phyloP scores from a whole-genome alignment of 2,113 vertebrate species.

The Thalassarche chlororhynchos region DNA sequence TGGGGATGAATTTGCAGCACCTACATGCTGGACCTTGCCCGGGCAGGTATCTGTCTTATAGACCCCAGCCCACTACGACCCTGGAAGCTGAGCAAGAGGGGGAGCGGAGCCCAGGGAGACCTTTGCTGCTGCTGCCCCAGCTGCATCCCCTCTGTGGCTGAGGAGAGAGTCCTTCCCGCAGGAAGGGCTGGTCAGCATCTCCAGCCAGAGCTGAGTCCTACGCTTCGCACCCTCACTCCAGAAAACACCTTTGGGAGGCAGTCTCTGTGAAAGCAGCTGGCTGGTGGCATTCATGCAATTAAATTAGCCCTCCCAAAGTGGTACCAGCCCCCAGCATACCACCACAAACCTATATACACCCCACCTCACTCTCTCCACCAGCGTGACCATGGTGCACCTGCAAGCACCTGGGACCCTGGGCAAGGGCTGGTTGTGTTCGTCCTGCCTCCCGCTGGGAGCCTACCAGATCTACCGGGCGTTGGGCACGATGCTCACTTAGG shows the following conservation, averaged over 20 bases:
- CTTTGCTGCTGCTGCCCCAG: background rate
- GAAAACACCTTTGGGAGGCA: background rate
- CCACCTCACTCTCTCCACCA: background rate
- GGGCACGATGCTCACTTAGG: background rate
- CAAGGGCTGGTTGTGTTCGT: background rate
- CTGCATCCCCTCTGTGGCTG: background rate
- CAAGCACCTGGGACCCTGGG: no score
- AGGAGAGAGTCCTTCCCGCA: background rate
- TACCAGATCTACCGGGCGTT: fast-evolving
- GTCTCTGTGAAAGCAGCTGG: background rate
- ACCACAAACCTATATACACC: background rate
- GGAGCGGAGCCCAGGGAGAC: background rate
- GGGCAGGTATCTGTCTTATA: background rate
- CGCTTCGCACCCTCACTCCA: no score
- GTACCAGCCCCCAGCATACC: background rate
- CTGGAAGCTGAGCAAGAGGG: background rate
- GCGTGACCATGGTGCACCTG: fast-evolving
- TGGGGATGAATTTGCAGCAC: background rate
- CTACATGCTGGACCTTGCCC: background rate
- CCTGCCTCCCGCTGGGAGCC: background rate
- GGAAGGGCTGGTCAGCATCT: background rate
- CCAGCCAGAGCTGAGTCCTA: background rate
- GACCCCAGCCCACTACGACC: background rate
- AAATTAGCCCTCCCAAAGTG: background rate
- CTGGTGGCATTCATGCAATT: background rate